Conservation (phyloP, 2,113 vertebrate species). For the Microtus ochrogaster region DNA sequence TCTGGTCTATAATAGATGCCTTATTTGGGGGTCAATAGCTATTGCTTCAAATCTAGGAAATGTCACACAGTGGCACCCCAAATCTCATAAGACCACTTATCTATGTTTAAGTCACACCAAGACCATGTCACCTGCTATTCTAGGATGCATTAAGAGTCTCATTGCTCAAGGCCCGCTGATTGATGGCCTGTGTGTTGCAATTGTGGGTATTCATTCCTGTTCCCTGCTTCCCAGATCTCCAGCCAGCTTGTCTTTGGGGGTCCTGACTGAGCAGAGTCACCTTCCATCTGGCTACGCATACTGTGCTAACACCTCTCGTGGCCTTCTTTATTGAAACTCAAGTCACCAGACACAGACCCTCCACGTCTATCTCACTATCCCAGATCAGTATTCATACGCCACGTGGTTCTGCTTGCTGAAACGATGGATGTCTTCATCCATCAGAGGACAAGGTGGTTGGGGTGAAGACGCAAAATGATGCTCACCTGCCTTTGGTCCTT, state of each 20-base stretch:
- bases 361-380: background rate
- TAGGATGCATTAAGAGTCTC: background rate
- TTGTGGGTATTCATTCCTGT: no score
- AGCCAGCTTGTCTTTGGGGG: no score
- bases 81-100: rapidly evolving
- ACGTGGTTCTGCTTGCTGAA: background rate
- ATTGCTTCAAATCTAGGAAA: background rate
- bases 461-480: rapidly evolving
- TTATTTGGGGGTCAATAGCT: background rate
- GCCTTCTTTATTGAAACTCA: background rate
- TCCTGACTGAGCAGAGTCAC: rapidly evolving
- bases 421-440: no score
- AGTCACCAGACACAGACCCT: background rate
- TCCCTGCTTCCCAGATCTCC: background rate
- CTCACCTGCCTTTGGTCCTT: background rate
- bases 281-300: background rate
- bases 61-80: rapidly evolving
- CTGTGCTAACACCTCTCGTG: background rate
- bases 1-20: background rate
- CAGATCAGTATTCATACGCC: background rate
- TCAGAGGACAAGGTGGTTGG: no score
- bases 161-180: background rate
- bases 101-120: background rate
- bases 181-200: rapidly evolving
- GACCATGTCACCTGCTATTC: rapidly evolving